Conservation (phyloP, 1,140 invertebrate species). For the Chrysopa pallens region DNA sequence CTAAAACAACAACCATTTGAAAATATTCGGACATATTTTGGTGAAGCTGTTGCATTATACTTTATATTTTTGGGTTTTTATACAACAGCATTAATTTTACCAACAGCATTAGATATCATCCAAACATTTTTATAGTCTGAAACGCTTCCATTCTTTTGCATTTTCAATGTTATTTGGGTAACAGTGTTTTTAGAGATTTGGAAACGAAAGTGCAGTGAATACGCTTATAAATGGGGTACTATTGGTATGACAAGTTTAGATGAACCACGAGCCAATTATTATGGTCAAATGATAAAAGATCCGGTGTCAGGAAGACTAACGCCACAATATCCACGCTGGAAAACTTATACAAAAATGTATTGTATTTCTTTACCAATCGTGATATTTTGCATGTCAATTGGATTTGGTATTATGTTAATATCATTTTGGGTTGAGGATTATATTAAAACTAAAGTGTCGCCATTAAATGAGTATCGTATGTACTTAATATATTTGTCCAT, state of each 20-base stretch:
- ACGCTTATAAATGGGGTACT: conserved; percentile 68
- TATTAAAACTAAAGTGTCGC: conserved; percentile 19
- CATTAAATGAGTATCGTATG: conserved; percentile 3
- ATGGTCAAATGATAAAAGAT: conserved; percentile 36
- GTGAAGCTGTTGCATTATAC: conserved; percentile 66
- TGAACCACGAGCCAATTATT: conserved; percentile 48
- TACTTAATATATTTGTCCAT: conserved; percentile 34
- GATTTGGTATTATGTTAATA: conserved; percentile 48
- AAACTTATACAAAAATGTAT: conserved; percentile 50
- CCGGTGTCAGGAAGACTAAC: conserved; percentile 39
- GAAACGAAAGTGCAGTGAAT: conserved; percentile 56
- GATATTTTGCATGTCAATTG: conserved; percentile 39
- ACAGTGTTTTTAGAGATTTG: conserved; percentile 60
- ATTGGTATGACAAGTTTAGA: conserved; percentile 53
- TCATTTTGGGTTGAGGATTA: conserved; percentile 56
- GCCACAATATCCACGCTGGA: conserved; percentile 41
- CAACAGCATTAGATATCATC: conserved; percentile 49
- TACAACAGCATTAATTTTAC: conserved; percentile 47
- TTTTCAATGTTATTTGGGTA: conserved; percentile 70
- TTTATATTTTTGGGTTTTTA: conserved; percentile 57
- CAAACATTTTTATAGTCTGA: conserved; percentile 29
- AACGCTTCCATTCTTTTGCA: conserved; percentile 45
- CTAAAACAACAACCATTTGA: conserved; percentile 42
- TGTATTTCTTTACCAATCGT: conserved; percentile 54
- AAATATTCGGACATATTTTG: conserved; percentile 62